Conservation (phyloP, 1,140 invertebrate species). For the Papilio dardanus region DNA sequence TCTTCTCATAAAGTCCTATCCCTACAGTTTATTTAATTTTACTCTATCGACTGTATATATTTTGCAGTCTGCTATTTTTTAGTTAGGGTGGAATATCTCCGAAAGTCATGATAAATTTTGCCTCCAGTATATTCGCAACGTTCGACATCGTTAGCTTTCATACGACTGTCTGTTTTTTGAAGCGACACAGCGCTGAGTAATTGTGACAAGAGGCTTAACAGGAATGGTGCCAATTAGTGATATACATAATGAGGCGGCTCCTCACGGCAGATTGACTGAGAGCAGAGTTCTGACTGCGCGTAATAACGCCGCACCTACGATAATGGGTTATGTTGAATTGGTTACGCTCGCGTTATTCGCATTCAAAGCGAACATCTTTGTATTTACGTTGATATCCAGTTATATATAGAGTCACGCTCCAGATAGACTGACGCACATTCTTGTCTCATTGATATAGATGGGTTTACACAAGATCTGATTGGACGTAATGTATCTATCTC, state of each 20-base stretch:
- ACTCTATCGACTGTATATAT: not conserved
- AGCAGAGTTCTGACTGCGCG: conserved; percentile 18
- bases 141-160: conserved; percentile 27
- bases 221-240: conserved; percentile 65
- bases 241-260: conserved; percentile 53
- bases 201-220: conserved; percentile 49
- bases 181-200: conserved; percentile 21
- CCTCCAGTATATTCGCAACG: not conserved
- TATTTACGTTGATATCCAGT: conserved; percentile 3
- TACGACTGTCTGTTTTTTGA: conserved; percentile 25
- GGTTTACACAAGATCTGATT: not conserved
- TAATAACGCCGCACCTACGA: conserved; percentile 25
- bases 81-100: not conserved
- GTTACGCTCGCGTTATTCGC: conserved; percentile 14
- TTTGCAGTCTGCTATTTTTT: not conserved
- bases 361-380: not conserved
- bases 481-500: too few relatives aligned
- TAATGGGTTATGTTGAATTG: conserved; percentile 31
- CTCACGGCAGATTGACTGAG: conserved; percentile 56
- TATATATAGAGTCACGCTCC: not conserved
- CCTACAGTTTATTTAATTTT: not conserved
- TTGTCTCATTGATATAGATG: not conserved
- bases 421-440: conserved; percentile 15
- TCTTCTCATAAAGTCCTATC: too few relatives aligned
- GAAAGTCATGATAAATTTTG: not conserved